Conservation (phyloP, 2,113 vertebrate species). For the Polypterus senegalus region DNA sequence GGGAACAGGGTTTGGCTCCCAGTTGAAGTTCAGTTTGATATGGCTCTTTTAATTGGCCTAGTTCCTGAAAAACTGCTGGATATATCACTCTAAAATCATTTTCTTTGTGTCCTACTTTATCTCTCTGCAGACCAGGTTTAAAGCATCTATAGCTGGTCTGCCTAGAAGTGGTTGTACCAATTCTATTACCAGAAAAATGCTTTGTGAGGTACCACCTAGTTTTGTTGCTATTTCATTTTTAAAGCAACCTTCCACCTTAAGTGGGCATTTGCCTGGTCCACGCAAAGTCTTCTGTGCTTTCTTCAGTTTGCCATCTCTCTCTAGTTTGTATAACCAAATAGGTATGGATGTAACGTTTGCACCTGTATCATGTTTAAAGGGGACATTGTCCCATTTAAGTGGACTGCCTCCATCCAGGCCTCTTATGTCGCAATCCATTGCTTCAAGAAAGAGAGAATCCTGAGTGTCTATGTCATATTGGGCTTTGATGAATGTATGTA, state of each 20-base stretch:
- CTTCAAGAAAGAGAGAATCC: no score
- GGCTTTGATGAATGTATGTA: no score
- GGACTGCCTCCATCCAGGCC: conserved; percentile 1
- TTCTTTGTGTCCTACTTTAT: no score
- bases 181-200: no score
- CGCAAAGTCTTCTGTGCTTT: background rate
- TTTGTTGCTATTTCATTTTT: background rate
- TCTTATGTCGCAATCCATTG: no score
- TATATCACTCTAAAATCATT: no score
- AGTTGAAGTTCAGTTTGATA: conserved; percentile 5
- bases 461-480: no score
- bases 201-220: no score
- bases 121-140: no score
- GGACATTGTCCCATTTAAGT: conserved; percentile 3
- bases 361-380: conserved; percentile 7
- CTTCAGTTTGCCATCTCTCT: conserved; percentile 1
- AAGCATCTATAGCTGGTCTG: no score
- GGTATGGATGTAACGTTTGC: background rate
- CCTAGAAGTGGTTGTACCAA: no score
- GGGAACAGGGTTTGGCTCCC: background rate
- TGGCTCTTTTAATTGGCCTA: background rate
- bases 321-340: background rate
- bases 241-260: background rate
- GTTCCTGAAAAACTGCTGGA: no score
- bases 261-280: conserved; percentile 4